Evolutionary conservation across 2,113 vertebrate species (phyloP).

Genomic region (Colinus virginianus): DNA sequence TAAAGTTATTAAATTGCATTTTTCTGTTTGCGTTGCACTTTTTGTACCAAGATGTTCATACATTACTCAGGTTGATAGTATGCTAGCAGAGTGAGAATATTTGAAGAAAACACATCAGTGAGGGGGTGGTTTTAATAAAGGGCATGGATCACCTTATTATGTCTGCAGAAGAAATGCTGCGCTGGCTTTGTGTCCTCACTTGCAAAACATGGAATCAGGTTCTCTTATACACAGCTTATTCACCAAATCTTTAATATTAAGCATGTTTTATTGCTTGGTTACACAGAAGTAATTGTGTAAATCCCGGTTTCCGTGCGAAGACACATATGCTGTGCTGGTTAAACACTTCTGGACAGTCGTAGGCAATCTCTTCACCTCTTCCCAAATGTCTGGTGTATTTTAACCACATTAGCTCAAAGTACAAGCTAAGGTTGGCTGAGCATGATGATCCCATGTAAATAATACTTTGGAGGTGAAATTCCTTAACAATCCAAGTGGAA

Average conservation of each 20-base stretch:
- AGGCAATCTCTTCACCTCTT: background rate
- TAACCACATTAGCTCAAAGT: background rate
- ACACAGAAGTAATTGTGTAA: background rate
- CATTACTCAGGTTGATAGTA: background rate
- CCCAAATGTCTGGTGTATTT: background rate
- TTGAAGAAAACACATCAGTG: background rate
- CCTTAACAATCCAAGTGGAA: background rate
- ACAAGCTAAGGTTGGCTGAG: background rate
- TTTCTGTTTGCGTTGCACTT: background rate
- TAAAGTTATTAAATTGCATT: background rate
- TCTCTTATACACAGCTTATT: background rate
- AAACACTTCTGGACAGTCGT: background rate
- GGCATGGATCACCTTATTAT: background rate
- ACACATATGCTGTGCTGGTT: rapidly evolving
- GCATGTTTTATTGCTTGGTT: background rate
- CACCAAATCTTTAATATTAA: background rate
- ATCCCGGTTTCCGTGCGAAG: background rate
- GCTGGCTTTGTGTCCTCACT: background rate
- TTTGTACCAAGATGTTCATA: background rate
- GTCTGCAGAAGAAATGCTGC: background rate
- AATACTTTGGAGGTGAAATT: background rate
- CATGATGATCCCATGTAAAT: background rate
- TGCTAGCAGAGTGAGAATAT: background rate
- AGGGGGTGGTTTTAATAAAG: background rate
- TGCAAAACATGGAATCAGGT: background rate